Base-by-base conservation (phyloP, 2,797 vertebrate genomes). In the Schizopygopsis malacanthus region DNA sequence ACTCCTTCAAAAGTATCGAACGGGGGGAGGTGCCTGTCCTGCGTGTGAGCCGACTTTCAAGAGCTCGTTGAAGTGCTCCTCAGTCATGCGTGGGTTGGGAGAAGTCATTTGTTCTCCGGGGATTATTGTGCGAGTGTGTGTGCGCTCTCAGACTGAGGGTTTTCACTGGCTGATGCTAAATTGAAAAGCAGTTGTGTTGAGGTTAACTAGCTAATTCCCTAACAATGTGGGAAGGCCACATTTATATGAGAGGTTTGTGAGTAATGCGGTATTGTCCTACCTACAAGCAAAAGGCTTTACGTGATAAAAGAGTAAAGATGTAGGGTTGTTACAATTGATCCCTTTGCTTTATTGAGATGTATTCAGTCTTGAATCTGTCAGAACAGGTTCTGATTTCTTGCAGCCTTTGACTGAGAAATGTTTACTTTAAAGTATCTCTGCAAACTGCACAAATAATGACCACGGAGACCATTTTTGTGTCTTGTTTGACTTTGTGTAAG, bases 131-230 rank as follows among this genome's bases (percentile, higher is more conserved):
- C 11, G 11, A 9, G 84, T 37, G 61, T 82, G 82, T 81, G 86
- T 65, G 45, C 10, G 67, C 79, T 25, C 67, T 80, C 67, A 81
- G 70, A 76, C 52, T 47, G 41, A 78, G 67, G 56, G 77, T 78
- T 86, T 89, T 86, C 65, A 83, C 61, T 61, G 82, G 63, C 91
- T 95, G 94, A 94, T 95, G 93, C 92, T 92, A 89, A 80, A 71
- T 89, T 96, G 93, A 95, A 95, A 93, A 92, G 93, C 93, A 91
- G 93, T 94, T 93, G 92, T 95, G 93, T 91, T 92, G 92, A 90
- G 91, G 93, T 93, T 95, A 93, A 94, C 93, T 92, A 93, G 93
- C 91, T 95, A 95, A 95, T 95, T 94, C 88, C 91, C 92, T 50
- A 20, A 93, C 92, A 94, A 94, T 88, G 72, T 71, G 85, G 84